Conservation (phyloP, 2,888 invertebrate genomes). For the Cistogaster globosa region DNA sequence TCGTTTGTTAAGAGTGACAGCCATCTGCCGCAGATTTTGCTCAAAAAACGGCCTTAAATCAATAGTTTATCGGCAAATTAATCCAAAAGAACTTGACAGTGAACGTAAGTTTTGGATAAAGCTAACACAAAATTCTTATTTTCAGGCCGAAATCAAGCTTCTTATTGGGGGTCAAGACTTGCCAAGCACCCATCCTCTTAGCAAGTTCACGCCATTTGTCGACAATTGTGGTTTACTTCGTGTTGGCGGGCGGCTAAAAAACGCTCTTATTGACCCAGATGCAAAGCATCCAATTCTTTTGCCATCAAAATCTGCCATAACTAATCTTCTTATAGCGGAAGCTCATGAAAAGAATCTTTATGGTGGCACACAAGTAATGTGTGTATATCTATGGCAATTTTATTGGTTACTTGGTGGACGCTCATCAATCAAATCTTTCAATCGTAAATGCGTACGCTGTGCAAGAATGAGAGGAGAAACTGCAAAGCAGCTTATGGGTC, state of each 20-base stretch:
- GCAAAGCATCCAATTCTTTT: slow-evolving; percentile 32
- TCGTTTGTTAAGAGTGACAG: slow-evolving; percentile 30
- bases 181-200: slow-evolving; percentile 24
- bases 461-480: slow-evolving; percentile 42
- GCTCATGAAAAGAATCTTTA: slow-evolving; percentile 22
- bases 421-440: slow-evolving; percentile 38
- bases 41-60: neutral
- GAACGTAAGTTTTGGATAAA: slow-evolving; percentile 36
- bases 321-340: slow-evolving; percentile 9
- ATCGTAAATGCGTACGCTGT: slow-evolving; percentile 35
- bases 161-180: neutral
- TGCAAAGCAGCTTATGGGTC: slow-evolving; percentile 60
- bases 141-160: slow-evolving; percentile 18
- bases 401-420: slow-evolving; percentile 43
- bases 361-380: slow-evolving; percentile 30
- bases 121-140: slow-evolving; percentile 22
- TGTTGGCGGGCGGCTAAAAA: slow-evolving; percentile 21
- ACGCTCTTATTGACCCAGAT: slow-evolving; percentile 27
- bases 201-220: slow-evolving; percentile 34
- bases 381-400: slow-evolving; percentile 20
- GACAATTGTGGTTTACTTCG: slow-evolving; percentile 14
- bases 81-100: neutral
- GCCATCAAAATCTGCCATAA: slow-evolving; percentile 28
- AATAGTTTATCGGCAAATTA: slow-evolving; percentile 3
- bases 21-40: slow-evolving; percentile 4